Base-by-base conservation (phyloP, 1,140 invertebrate genomes). In the Pissodes strobi region DNA sequence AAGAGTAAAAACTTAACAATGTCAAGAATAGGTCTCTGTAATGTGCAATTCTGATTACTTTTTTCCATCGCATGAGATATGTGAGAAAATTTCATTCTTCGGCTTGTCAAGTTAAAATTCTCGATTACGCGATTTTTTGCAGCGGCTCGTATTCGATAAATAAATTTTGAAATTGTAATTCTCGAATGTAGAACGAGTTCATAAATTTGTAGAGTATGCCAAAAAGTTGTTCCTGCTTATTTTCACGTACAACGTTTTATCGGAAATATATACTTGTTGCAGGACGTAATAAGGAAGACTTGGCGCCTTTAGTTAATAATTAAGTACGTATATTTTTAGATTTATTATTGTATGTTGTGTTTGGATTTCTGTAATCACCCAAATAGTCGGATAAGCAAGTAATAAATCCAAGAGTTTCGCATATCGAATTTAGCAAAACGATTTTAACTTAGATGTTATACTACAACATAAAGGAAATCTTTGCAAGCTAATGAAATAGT, bases 41-140 rank as follows among this genome's bases (percentile, higher is more conserved):
- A 43, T 57, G 55, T 57, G 39, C 38, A 57, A 57, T 57, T 57
- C 55, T 57, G 38, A 57, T 57, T 6, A 45, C 39, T 57, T 57
- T 59, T 59, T 59, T 59, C 39, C 27, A 34, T 30, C 18, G 2
- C 10, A 15, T 17, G 45, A 59, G 17, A 46, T 59, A 48, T 59
- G 56, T 59, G 56, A 59, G 56, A 59, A 59, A 46, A 59, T 59
- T 34, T 59, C 45, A 59, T 59, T 59, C 56, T 59, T 59, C 56
- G 43, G 39, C 38, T 45, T 57, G 53, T 57, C 53, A 57, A 57
- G 39, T 57, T 57, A 57, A 43, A 57, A 57, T 57, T 57, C 53
- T 43, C 53, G 53, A 57, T 57, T 57, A 43, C 38, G 37, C 39
- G 18, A 21, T 57, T 57, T 57, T 57, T 57, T 43, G 18, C 39